These are phyloP conservation scores for Zootoca vivipara DNA, from an alignment of 2,113 vertebrate genomes.

Conservation along the genomic window DNA sequence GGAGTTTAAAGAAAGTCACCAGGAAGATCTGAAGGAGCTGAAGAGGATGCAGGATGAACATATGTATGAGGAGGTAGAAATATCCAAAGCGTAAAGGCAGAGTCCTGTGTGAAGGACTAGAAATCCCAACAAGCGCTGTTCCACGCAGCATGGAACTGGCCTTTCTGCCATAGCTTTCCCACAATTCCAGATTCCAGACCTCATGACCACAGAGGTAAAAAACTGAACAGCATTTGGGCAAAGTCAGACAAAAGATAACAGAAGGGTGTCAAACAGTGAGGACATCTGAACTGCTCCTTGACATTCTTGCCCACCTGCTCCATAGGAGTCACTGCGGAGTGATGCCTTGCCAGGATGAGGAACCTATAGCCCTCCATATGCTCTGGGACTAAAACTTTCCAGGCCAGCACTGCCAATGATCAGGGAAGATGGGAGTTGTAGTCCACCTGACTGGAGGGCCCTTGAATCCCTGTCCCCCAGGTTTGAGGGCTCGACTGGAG, in stretches of 20 bases:
- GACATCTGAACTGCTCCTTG: background rate
- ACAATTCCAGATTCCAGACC: background rate
- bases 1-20: background rate
- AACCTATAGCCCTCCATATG: background rate
- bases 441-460: too few relatives aligned
- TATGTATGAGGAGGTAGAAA: background rate
- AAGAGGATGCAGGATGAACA: conserved; percentile 1
- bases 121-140: too few relatives aligned
- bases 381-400: background rate
- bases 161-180: background rate
- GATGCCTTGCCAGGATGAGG: background rate
- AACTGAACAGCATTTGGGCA: background rate
- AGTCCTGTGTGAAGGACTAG: background rate
- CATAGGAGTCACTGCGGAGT: background rate
- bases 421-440: background rate
- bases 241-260: background rate
- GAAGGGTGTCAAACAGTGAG: background rate
- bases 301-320: background rate
- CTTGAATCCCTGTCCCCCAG: too few relatives aligned
- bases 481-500: too few relatives aligned
- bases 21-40: conserved; percentile 7
- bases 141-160: too few relatives aligned
- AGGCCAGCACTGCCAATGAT: background rate
- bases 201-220: background rate
- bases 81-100: background rate